Conservation (phyloP, 2,888 invertebrate species). For the Scaptomyza parva region DNA sequence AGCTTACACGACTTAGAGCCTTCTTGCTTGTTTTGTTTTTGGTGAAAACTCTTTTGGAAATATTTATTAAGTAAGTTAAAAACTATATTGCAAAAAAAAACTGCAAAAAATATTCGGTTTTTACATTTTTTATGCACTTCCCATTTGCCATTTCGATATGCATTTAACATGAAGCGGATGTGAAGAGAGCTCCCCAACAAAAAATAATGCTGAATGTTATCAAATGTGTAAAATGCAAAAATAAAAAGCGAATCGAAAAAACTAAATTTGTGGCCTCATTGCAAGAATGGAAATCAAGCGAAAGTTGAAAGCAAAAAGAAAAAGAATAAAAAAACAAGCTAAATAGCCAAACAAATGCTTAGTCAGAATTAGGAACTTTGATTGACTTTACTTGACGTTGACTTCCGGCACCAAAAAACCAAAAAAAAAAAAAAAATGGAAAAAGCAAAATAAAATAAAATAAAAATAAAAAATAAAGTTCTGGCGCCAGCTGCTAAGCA, state of each 20-base stretch:
- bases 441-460: conserved; percentile 26
- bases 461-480: background rate
- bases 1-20: too few species aligned
- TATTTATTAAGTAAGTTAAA: too few species aligned
- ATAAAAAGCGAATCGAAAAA: background rate
- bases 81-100: background rate
- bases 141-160: conserved; percentile 6
- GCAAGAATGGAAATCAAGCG: conserved; percentile 7
- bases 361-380: conserved; percentile 57
- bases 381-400: conserved; percentile 1
- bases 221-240: conserved; percentile 42
- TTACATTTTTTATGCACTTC: conserved; percentile 12
- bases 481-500: background rate
- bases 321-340: conserved; percentile 19
- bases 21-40: too few species aligned
- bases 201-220: conserved; percentile 64
- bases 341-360: conserved; percentile 51
- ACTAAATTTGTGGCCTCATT: conserved; percentile 35
- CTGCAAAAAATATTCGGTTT: background rate
- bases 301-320: background rate
- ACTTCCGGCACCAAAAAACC: conserved; percentile 48
- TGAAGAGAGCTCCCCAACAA: too few species aligned
- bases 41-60: too few species aligned
- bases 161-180: conserved; percentile 56
- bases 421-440: conserved; percentile 15